Evolutionary conservation across 2,113 vertebrate species (phyloP).

Genomic region (Genyomyrus donnyi): DNA sequence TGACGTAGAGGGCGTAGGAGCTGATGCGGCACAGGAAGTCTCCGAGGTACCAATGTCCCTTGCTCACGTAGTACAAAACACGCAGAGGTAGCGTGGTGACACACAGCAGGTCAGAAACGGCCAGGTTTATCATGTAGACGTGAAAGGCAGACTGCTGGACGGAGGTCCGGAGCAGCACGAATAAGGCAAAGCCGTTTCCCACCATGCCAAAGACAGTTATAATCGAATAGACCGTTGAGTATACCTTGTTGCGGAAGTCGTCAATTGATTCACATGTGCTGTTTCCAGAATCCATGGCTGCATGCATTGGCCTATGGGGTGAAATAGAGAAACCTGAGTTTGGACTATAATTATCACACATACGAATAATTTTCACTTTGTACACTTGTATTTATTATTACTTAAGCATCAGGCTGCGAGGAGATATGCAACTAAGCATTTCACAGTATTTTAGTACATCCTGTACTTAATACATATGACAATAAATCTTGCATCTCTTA

Average conservation of each 20-base stretch:
- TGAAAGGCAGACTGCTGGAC: conserved; percentile 75
- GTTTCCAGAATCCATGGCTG: conserved; percentile 27
- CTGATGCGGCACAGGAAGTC: conserved; percentile 81
- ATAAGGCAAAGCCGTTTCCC: conserved; percentile 78
- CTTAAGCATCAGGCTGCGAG: neutral
- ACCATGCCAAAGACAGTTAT: conserved; percentile 76
- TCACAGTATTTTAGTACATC: neutral
- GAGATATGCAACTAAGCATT: neutral
- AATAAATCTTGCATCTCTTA: neutral
- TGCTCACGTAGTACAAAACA: conserved; percentile 77
- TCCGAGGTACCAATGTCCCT: conserved; percentile 74
- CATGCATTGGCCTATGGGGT: neutral
- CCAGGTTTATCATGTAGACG: conserved; percentile 89
- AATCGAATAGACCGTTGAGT: conserved; percentile 79
- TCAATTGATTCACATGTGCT: conserved; percentile 62
- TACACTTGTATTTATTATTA: neutral
- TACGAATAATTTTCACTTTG: neutral
- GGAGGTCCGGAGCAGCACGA: conserved; percentile 69
- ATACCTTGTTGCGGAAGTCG: conserved; percentile 84
- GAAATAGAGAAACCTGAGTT: neutral
- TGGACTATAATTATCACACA: neutral
- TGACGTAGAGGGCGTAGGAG: conserved; percentile 84
- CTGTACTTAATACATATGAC: neutral
- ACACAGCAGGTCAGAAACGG: conserved; percentile 80
- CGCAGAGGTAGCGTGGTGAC: conserved; percentile 83